A percentile compares a stretch with the other conserved stretches of the same genome.
These are phyloP conservation scores for Temnothorax nylanderi DNA, from an alignment of 1,140 invertebrate genomes.

Conservation along the genomic window DNA sequence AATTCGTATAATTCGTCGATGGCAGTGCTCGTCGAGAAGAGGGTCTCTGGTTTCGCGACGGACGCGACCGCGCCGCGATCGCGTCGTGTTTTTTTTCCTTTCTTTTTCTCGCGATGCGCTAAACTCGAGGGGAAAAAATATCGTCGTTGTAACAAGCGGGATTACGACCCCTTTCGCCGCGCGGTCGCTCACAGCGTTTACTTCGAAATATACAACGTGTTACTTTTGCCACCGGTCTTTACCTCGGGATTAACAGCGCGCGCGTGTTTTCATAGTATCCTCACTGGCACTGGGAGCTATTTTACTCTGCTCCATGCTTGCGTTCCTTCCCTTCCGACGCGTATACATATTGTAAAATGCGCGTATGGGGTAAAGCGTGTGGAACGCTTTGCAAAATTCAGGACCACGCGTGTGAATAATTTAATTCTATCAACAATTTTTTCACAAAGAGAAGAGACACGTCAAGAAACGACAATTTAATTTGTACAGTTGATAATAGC, in stretches of 20 bases:
- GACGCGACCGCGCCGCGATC: constrained; percentile 51
- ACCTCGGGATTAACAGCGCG: constrained; percentile 43
- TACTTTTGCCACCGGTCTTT: constrained; percentile 32
- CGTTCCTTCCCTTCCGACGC: background rate
- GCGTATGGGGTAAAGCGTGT: background rate
- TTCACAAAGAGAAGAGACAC: background rate
- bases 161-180: constrained; percentile 40
- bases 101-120: constrained; percentile 19
- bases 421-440: background rate
- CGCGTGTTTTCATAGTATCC: constrained; percentile 17
- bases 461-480: background rate
- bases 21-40: constrained; percentile 70
- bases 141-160: constrained; percentile 47
- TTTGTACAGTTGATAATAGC: background rate
- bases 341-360: background rate
- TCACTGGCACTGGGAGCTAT: constrained; percentile 36
- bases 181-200: constrained; percentile 45
- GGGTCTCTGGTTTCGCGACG: constrained; percentile 14
- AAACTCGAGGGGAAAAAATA: constrained; percentile 24
- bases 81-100: background rate
- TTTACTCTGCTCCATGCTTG: constrained; percentile 5
- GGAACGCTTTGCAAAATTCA: background rate
- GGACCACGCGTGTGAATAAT: background rate
- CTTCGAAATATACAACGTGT: constrained; percentile 44
- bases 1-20: constrained; percentile 61